phyloP scores from a whole-genome alignment of 2,797 vertebrate genomes.

The Centropyge bicolor region DNA sequence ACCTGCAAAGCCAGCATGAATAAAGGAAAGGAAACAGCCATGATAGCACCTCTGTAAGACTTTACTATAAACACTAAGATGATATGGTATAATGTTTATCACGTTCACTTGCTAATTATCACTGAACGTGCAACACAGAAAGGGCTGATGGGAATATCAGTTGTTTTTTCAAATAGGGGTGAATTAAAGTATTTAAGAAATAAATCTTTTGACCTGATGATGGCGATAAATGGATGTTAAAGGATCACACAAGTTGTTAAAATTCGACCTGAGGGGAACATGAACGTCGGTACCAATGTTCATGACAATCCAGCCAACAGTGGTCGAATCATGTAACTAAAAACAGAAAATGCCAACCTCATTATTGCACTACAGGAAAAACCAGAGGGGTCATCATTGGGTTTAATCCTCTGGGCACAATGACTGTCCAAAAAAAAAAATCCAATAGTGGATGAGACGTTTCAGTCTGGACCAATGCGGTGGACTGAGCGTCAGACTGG shows the following conservation, averaged over 20 bases:
- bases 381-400: neutral
- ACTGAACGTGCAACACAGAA: neutral
- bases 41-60: neutral
- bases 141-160: neutral
- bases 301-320: neutral
- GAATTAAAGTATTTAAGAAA: neutral
- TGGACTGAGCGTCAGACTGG: neutral
- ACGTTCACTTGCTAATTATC: neutral
- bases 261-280: neutral
- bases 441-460: neutral
- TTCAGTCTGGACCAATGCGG: too few relatives aligned
- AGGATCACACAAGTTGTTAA: neutral
- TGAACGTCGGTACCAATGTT: neutral
- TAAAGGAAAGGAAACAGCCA: neutral
- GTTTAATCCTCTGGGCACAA: neutral
- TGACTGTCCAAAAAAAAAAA: neutral
- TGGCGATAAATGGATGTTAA: neutral
- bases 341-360: slow-evolving; percentile 4
- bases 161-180: neutral
- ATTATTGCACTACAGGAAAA: neutral
- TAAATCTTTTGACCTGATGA: neutral
- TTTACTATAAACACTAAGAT: neutral
- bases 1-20: neutral
- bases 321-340: neutral
- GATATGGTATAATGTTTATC: neutral